Evolutionary conservation across 2,888 invertebrate species (phyloP), one percentile per base, ranked within the genome.

Genomic region (Polymixis lichenea): DNA sequence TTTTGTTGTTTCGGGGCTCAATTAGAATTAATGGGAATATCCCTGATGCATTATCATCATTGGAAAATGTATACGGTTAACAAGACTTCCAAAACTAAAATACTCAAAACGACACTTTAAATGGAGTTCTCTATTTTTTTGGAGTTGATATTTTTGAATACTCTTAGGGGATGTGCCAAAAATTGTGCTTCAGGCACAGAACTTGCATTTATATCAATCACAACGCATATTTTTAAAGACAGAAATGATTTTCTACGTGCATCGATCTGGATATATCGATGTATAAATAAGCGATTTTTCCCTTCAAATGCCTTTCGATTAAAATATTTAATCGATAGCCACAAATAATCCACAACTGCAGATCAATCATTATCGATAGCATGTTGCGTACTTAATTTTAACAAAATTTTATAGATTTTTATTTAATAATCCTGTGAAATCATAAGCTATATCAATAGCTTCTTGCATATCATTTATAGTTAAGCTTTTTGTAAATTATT

Each of bases 401-500:
- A 71, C 28, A 77, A 80, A 77, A 75, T 53, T 70, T 28, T 77
- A 55, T 81, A 77, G 71, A 55, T 72, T 77, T 80, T 82, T 70
- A 75, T 83, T 86, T 84, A 75, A 78, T 83, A 80, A 66, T 70
- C 58, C 83, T 83, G 83, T 86, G 72, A 80, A 86, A 83, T 83
- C 82, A 86, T 84, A 78, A 87, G 87, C 88, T 88, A 87, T 85
- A 85, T 77, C 76, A 82, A 89, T 94, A 95, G 95, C 96, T 95
- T 96, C 88, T 95, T 95, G 96, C 96, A 96, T 96, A 96, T 96
- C 96, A 96, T 95, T 95, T 94, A 93, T 92, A 92, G 85, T 87
- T 94, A 95, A 94, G 95, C 95, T 95, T 95, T 91, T 91, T 96
- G 96, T 96, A 96, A 95, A 96, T 96, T 95, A 95, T 95, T 96